Base-by-base conservation (phyloP, 2,113 vertebrate species). In the Centropristis striata region DNA sequence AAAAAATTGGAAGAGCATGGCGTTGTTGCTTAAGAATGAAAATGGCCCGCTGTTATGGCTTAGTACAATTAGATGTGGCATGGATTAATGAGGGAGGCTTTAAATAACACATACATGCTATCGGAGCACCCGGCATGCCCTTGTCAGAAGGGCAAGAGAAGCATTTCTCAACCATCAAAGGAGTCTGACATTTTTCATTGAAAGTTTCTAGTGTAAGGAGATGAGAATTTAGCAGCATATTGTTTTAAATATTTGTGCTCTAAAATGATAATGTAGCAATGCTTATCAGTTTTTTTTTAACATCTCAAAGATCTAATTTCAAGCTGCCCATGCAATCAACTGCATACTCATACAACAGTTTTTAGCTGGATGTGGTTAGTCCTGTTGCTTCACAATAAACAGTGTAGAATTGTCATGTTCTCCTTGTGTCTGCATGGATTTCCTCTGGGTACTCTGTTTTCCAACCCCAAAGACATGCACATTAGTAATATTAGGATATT, bases 31-130 rank as follows among this genome's bases (percentile, higher is more conserved):
- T 51, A 51, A 65, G 78, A 80, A 78, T 79, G 20, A 42, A 84
- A 78, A 83, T 90, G 81, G 55, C 49, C 4, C 23, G 25, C 71
- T 84, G 83, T 75, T 78, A 79, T 68, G 87, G 85, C 84, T 90
- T 91, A 89, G 90, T 81, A 90, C 85, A 89, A 90, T 93, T 85
- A 83, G 65, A 78, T 80, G 78, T 88, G 90, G 60, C 87, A 63
- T 72, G 85, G 87, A 91, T 92, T 92, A 92, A 86, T 90, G 80
- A 80, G 78, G 67, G 72, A 78, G 59, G 71, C 78, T 81, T 84
- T 75, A 74, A 88, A 72, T 65, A 77, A 84, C 37, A 58, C 13
- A 11, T 53, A 32, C 44, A 53, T 76, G 47, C 37, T 20, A 23
- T 21, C 14, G 9, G 18, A 83, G 60, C 58, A 76, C 50, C 51